These are phyloP conservation scores for Schizopygopsis pylzovi DNA, from an alignment of 2,797 vertebrate species.

Conservation along the genomic window DNA sequence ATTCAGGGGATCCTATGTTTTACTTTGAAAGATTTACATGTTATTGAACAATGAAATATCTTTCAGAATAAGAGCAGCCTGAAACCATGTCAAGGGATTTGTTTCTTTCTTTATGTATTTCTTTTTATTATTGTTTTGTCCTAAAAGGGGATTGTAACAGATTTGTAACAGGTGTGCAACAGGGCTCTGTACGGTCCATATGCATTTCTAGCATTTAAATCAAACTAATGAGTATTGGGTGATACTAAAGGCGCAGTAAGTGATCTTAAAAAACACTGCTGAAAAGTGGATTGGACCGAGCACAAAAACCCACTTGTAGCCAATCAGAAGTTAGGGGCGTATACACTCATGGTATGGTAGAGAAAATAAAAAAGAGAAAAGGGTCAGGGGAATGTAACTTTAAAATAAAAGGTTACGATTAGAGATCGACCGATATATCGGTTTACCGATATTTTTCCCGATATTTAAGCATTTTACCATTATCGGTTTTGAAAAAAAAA, in stretches of 20 bases:
- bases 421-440: too few species aligned
- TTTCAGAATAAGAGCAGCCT: not conserved
- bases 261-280: not conserved
- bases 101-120: not conserved
- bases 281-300: not conserved
- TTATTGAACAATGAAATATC: not conserved
- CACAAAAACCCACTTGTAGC: not conserved
- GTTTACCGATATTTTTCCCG: too few species aligned
- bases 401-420: not conserved
- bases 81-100: not conserved
- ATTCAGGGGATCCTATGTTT: conserved; percentile 14
- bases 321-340: not conserved
- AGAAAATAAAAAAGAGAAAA: not conserved
- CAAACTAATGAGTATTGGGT: not conserved
- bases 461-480: too few species aligned
- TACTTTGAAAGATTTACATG: not conserved
- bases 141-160: not conserved
- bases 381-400: not conserved
- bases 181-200: not conserved
- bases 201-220: not conserved
- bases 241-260: not conserved
- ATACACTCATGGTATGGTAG: not conserved
- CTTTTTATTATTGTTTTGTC: not conserved
- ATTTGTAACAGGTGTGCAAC: not conserved
- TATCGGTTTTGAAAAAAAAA: too few species aligned